Conservation (phyloP, 2,888 invertebrate species). For the Noctua pronuba region DNA sequence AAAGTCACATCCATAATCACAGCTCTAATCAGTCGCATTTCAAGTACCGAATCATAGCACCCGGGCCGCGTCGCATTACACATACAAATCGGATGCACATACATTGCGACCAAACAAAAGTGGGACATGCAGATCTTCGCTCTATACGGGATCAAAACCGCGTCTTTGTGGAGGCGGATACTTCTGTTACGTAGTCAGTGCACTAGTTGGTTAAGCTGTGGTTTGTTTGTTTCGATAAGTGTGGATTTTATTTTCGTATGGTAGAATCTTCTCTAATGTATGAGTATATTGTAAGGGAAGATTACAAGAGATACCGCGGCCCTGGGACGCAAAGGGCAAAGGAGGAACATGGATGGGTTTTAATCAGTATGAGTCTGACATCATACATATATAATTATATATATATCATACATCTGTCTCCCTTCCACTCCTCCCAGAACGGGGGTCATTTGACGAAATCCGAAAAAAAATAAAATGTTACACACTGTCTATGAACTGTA, state of each 20-base stretch:
- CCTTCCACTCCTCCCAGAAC: too few species aligned
- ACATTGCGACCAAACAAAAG: slow-evolving; percentile 57
- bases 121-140: slow-evolving; percentile 57
- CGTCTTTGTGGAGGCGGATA: slow-evolving; percentile 45
- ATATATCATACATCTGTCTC: too few species aligned
- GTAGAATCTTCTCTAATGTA: neutral
- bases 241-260: neutral
- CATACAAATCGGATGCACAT: slow-evolving; percentile 61
- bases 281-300: too few species aligned
- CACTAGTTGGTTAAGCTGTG: slow-evolving; percentile 28
- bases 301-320: too few species aligned
- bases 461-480: too few species aligned
- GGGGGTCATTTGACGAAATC: too few species aligned
- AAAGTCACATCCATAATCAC: slow-evolving; percentile 50
- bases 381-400: too few species aligned
- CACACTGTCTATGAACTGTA: too few species aligned
- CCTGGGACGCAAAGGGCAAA: too few species aligned
- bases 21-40: slow-evolving; percentile 47
- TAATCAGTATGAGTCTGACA: too few species aligned
- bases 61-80: slow-evolving; percentile 38
- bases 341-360: too few species aligned
- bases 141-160: slow-evolving; percentile 40
- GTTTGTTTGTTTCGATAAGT: slow-evolving; percentile 58
- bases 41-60: slow-evolving; percentile 42
- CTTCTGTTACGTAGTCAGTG: slow-evolving; percentile 37